Base-by-base conservation (phyloP, 2,797 vertebrate genomes). In the Trachurus trachurus region DNA sequence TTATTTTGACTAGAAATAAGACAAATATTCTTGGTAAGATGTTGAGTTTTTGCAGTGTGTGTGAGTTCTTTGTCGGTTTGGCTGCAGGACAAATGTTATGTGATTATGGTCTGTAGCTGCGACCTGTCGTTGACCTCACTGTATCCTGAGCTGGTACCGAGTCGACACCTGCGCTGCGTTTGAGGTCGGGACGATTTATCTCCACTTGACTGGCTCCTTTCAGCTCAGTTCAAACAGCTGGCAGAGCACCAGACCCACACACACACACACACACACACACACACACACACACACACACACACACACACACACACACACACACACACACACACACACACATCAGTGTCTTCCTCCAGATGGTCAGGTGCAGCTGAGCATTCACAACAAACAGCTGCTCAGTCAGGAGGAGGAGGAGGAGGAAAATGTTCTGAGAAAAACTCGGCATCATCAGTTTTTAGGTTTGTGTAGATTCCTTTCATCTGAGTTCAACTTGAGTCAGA, bases 181-280 rank as follows among this genome's bases (percentile, higher is more conserved):
- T 71, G 7, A 60, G 29, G 37, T 66, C 10, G 2, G 1, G 65
- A 9, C 19, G 65, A 49, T 53, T 26, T 66, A 2, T 10, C 0
- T 37, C 34, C 22, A 3, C 45, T 73, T 84, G 83, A 87, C 74
- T 79, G 68, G 22, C 62, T 81, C 42, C 79, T 60, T 85, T 86
- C 77, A 89, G 67, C 12, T 61, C 42, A 50, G 52, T 66, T 89
- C 70, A 86, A 83, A 88, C 82, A 76, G 72, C 81, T 79, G 80
- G 53, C 57, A 8, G 58, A 44, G 58, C 42, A 21, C 75, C 58
- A 65, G 74, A 53, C 63, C 29, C 12, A 54, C 42, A 50, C 37
- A 63, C 78, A 80, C 62, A 76, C 71, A 74, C 57, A 9, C 63
- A 40, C 2, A 19, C 16, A 26, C 26, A 26, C 45, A 59, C 70